Conservation (phyloP, 2,113 vertebrate species). For the Campylorhamphus procurvoides region DNA sequence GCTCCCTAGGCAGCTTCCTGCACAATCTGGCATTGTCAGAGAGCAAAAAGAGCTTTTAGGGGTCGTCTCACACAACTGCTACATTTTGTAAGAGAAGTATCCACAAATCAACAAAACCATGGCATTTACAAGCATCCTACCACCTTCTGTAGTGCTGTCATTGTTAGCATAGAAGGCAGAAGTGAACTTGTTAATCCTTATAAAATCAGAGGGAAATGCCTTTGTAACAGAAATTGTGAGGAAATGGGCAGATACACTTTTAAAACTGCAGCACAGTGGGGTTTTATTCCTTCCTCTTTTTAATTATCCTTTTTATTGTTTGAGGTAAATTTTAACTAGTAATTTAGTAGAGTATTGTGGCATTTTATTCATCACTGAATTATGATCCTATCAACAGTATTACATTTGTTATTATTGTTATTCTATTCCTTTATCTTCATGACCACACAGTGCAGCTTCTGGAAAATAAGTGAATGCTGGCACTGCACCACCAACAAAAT, state of each 20-base stretch:
- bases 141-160: background rate
- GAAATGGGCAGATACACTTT: background rate
- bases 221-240: background rate
- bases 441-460: background rate
- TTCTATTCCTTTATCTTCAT: slow-evolving; percentile 1
- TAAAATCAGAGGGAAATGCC: background rate
- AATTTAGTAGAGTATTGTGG: background rate
- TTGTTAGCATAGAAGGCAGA: background rate
- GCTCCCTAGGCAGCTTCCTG: background rate
- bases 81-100: background rate
- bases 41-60: background rate
- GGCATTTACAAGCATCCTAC: background rate
- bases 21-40: background rate
- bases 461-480: background rate
- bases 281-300: background rate
- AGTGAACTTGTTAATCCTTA: background rate
- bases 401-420: background rate
- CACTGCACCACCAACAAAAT: background rate
- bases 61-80: background rate
- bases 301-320: background rate
- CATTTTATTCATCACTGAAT: slow-evolving; percentile 10
- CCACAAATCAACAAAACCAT: background rate
- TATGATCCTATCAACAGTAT: background rate
- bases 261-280: background rate
- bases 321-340: background rate